Base-by-base conservation (phyloP, 2,113 vertebrate species). In the Montifringilla adamsi region DNA sequence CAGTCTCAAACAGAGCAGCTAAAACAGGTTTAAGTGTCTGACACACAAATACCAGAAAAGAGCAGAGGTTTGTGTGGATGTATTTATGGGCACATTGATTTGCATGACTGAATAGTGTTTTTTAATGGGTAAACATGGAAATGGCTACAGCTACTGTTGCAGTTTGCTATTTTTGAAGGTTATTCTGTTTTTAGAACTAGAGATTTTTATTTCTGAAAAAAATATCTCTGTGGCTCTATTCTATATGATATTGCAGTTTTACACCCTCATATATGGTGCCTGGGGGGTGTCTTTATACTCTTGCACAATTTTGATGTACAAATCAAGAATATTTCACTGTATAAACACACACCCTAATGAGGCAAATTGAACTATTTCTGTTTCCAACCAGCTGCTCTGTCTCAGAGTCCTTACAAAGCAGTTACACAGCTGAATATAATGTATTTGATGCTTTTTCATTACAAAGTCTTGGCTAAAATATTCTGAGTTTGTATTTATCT, bases 1-100 rank as follows among this genome's bases (percentile, higher is more conserved):
- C 80, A 84, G 79, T 89, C 89, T 91, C 53, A 93, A 95, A 92
- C 12, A 5, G 76, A 89, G 64, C n/a, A 44, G 82, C 76, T 97
- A 90, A 92, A 94, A 84, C 62, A 87, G 77, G 68, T 93, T 97
- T 78, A 94, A 95, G 37, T 43, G 44, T 89, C 87, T 92, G 90
- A 74, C 24, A 81, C 1, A 19, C 39, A 85, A 72, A 93, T 53
- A 76, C 28, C 72, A 89, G 74, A 75, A 94, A 74, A 89, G 5
- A 90, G 20, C 23, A 60, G 52, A 75, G 13, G 35, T 56, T 67
- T 76, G 15, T 23, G 30, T 27, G 28, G 18, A 15, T 41, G 20
- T 63, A 68, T 55, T 69, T 68, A 68, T 59, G 0, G 1, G 4
- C 2, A 23, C 35, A 50, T 30, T 44, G 22, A 52, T 81, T 91